These are phyloP conservation scores for Abscondita cerata DNA, from an alignment of 2,888 invertebrate genomes.

Conservation along the genomic window DNA sequence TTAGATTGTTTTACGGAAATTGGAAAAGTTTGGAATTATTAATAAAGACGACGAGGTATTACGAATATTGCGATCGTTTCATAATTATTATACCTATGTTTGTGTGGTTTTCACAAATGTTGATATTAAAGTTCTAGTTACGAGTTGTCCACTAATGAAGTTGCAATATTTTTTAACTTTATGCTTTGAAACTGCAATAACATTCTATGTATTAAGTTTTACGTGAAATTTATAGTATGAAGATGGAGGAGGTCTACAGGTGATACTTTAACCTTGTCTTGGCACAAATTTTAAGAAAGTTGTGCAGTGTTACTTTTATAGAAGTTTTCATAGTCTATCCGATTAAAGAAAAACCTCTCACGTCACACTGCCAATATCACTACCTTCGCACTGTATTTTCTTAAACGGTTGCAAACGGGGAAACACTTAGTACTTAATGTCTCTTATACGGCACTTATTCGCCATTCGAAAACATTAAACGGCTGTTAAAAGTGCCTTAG, in stretches of 20 bases:
- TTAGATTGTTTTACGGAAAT: background rate
- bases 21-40: too few species aligned
- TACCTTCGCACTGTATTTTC: slow-evolving; percentile 4
- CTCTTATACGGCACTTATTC: background rate
- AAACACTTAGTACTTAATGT: background rate
- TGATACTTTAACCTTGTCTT: slow-evolving; percentile 28
- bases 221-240: slow-evolving; percentile 32
- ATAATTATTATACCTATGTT: slow-evolving; percentile 9
- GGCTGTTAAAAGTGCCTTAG: background rate
- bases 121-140: slow-evolving; percentile 28
- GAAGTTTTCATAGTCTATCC: background rate
- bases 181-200: slow-evolving; percentile 43
- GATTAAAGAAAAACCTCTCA: background rate
- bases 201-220: slow-evolving; percentile 30
- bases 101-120: slow-evolving; percentile 21
- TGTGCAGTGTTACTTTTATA: slow-evolving; percentile 20
- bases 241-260: slow-evolving; percentile 6
- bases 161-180: slow-evolving; percentile 34
- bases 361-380: slow-evolving; percentile 3
- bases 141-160: slow-evolving; percentile 29
- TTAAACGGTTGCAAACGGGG: background rate
- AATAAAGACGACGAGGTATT: slow-evolving; percentile 4
- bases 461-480: background rate
- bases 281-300: background rate
- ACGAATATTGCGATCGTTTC: slow-evolving; percentile 18